A percentile compares a stretch with the other conserved stretches of the same genome.
phyloP scores from a whole-genome alignment of 1,140 invertebrate genomes.

The Nilaparvata lugens region DNA sequence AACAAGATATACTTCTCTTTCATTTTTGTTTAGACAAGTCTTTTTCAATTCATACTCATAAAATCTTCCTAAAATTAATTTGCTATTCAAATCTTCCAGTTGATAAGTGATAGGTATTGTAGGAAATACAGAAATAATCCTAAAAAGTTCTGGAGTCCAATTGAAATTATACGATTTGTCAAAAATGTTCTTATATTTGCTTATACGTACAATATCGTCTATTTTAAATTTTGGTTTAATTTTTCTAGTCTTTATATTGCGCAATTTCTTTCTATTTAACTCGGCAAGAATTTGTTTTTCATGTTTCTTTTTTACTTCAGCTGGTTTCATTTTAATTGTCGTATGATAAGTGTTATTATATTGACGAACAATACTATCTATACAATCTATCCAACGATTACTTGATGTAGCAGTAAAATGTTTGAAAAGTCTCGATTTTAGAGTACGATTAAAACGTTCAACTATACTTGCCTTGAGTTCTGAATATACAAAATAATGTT shows the following conservation, averaged over 20 bases:
- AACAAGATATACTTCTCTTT: too few species aligned
- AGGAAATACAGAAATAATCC: constrained; percentile 15
- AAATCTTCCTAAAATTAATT: too few species aligned
- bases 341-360: constrained; percentile 35
- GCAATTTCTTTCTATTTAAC: constrained; percentile 23
- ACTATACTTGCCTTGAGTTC: constrained; percentile 34
- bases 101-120: constrained; percentile 10
- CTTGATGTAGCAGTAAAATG: constrained; percentile 28
- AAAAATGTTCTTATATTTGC: constrained; percentile 27
- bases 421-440: constrained; percentile 34
- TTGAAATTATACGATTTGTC: constrained; percentile 29
- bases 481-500: constrained; percentile 33
- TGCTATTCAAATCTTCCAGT: too few species aligned
- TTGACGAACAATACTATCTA: constrained; percentile 29
- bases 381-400: constrained; percentile 18
- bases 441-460: constrained; percentile 36
- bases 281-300: constrained; percentile 19
- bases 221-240: constrained; percentile 27
- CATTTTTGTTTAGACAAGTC: too few species aligned
- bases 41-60: too few species aligned
- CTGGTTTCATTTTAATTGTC: constrained; percentile 28
- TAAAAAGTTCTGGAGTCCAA: constrained; percentile 30
- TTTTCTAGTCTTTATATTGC: too few species aligned
- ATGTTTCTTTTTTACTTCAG: constrained; percentile 27
- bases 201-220: constrained; percentile 29